A percentile compares a stretch with the other conserved stretches of the same genome.
phyloP scores from a whole-genome alignment of 2,888 invertebrate species.

The Clepsis dumicolana region DNA sequence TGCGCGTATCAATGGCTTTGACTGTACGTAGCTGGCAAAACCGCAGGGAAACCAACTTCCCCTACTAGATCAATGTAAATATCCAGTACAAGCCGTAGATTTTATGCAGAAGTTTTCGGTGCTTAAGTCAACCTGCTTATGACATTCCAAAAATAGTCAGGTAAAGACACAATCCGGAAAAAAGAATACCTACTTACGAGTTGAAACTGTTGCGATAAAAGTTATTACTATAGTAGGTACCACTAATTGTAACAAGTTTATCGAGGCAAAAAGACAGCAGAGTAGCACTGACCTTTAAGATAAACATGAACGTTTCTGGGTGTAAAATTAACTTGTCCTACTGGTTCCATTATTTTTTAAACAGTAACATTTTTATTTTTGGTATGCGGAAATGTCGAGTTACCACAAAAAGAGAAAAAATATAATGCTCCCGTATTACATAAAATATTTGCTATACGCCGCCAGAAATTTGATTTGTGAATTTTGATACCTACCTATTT shows the following conservation, averaged over 20 bases:
- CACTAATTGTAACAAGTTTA: background rate
- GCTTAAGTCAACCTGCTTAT: no score
- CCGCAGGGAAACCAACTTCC: no score
- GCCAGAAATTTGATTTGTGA: no score
- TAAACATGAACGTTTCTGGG: background rate
- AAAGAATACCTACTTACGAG: background rate
- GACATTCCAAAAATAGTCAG: no score
- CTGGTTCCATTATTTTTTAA: slow-evolving; percentile 22
- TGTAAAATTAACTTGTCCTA: slow-evolving; percentile 16
- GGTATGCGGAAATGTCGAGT: slow-evolving; percentile 25
- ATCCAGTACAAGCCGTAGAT: no score
- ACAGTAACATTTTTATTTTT: slow-evolving; percentile 8
- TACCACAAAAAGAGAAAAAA: slow-evolving; percentile 4
- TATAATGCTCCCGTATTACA: no score
- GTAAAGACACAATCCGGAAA: background rate
- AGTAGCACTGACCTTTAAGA: slow-evolving; percentile 1
- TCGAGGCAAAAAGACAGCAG: background rate
- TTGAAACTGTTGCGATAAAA: background rate
- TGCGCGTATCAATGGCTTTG: no score
- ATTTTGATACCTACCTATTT: no score
- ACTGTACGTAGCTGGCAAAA: no score
- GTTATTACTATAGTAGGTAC: background rate
- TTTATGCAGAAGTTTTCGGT: no score
- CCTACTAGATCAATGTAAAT: no score
- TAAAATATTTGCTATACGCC: no score